Conservation (phyloP, 2,797 vertebrate species). For the Rousettus madagascariensis region DNA sequence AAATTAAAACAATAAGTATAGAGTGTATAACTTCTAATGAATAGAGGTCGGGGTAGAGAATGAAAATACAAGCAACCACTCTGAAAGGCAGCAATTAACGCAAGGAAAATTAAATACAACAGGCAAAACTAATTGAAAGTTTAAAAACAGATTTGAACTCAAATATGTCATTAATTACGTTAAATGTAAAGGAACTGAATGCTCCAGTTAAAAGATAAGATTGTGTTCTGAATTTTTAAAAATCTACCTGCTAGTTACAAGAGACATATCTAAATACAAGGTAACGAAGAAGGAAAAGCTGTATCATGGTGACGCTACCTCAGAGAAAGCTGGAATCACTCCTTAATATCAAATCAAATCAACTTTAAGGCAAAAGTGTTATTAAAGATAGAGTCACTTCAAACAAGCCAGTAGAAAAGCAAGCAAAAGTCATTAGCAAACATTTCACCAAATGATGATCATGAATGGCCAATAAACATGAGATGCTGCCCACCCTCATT, state of each 20-base stretch:
- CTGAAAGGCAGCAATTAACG: background rate
- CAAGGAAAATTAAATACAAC: background rate
- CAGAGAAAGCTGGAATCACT: background rate
- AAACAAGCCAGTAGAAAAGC: slow-evolving; percentile 17
- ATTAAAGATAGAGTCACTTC: background rate
- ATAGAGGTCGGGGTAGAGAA: background rate
- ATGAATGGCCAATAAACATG: background rate
- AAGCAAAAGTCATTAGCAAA: background rate
- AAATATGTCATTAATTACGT: slow-evolving; percentile 21
- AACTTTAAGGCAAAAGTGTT: background rate
- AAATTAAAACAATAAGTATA: background rate
- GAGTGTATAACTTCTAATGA: background rate
- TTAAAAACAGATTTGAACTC: background rate
- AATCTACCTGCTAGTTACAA: background rate
- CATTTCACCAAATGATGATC: slow-evolving; percentile 5
- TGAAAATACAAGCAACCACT: background rate
- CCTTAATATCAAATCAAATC: background rate
- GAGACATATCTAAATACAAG: background rate
- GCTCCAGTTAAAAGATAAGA: background rate
- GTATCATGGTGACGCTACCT: background rate
- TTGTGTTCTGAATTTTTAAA: background rate
- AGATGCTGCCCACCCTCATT: background rate
- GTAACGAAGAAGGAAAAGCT: background rate
- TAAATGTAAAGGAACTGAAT: slow-evolving; percentile 30
- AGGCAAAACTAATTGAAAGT: background rate